Percentiles rank a stretch among this genome's conserved stretches.
Conservation (phyloP, 37 sponge, comb jelly and placozoan genomes). For the Theonella swinhoei region DNA sequence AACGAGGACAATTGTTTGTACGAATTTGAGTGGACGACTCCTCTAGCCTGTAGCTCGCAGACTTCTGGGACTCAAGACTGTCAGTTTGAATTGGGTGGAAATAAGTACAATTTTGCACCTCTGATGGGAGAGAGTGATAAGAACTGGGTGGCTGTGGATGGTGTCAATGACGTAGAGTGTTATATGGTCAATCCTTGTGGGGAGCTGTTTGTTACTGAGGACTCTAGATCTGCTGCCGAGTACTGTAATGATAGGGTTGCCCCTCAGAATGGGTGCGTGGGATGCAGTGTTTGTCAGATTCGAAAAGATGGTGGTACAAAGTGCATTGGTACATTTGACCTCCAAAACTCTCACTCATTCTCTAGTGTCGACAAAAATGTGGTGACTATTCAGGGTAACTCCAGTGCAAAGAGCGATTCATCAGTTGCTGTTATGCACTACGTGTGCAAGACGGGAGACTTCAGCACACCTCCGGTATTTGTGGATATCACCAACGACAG, state of each 20-base stretch:
- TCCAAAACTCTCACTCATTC: slow-evolving; percentile 3
- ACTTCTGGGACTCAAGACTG: slow-evolving; percentile 31
- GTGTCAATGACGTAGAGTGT: slow-evolving; percentile 25
- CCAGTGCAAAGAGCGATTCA: background rate
- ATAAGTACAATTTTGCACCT: slow-evolving; percentile 49
- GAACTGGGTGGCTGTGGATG: slow-evolving; percentile 50
- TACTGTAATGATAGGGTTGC: slow-evolving; percentile 52
- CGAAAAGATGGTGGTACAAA: slow-evolving; percentile 12
- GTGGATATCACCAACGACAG: background rate
- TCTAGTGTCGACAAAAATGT: slow-evolving; percentile 11
- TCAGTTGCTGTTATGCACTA: slow-evolving; percentile 41
- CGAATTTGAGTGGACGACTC: slow-evolving; percentile 75
- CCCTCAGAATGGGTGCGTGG: slow-evolving; percentile 34
- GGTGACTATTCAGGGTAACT: slow-evolving; percentile 29
- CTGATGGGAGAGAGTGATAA: slow-evolving; percentile 31
- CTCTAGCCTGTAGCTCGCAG: slow-evolving; percentile 44
- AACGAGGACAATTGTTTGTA: slow-evolving; percentile 70
- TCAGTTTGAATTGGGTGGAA: slow-evolving; percentile 14
- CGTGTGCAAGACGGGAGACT: slow-evolving; percentile 65
- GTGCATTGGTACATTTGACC: slow-evolving; percentile 53
- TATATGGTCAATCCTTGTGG: slow-evolving; percentile 75
- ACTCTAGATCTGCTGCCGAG: background rate
- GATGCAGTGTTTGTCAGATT: slow-evolving; percentile 61
- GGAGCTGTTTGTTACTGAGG: slow-evolving; percentile 28
- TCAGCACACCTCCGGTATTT: background rate